A percentile compares a stretch with the other conserved stretches of the same genome.
phyloP scores from a whole-genome alignment of 2,113 vertebrate species.

The Euleptes europaea region DNA sequence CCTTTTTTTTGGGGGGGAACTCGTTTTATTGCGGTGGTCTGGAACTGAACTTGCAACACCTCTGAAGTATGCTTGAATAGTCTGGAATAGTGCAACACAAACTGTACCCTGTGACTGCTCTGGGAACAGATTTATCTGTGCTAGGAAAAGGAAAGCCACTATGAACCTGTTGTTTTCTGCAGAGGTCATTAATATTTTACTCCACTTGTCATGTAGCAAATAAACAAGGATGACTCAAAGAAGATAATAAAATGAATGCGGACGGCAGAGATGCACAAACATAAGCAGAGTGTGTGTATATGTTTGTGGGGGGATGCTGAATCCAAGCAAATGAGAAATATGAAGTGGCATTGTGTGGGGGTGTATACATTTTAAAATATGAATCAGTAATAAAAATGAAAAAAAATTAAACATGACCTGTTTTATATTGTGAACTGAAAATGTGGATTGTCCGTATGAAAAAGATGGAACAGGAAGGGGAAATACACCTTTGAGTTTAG shows the following conservation, averaged over 20 bases:
- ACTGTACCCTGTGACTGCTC: background rate
- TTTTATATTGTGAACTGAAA: constrained; percentile 20
- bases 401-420: constrained; percentile 16
- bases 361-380: constrained; percentile 8
- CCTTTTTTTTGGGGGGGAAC: no score
- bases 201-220: constrained; percentile 23
- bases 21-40: no score
- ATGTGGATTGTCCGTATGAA: constrained; percentile 20
- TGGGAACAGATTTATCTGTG: constrained; percentile 23
- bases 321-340: constrained; percentile 20
- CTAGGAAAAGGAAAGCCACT: constrained; percentile 9
- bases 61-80: no score
- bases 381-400: background rate
- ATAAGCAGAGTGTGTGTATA: constrained; percentile 15
- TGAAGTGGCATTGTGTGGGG: background rate
- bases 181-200: constrained; percentile 31
- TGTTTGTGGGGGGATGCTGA: background rate
- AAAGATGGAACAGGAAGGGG: constrained; percentile 20
- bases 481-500: constrained; percentile 7
- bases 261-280: background rate
- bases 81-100: background rate
- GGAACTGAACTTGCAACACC: no score
- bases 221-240: constrained; percentile 25
- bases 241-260: constrained; percentile 12
- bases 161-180: constrained; percentile 27